A percentile compares a stretch with the other conserved stretches of the same genome.
phyloP scores from a whole-genome alignment of 2,113 vertebrate species.

The Chaetops frenatus region DNA sequence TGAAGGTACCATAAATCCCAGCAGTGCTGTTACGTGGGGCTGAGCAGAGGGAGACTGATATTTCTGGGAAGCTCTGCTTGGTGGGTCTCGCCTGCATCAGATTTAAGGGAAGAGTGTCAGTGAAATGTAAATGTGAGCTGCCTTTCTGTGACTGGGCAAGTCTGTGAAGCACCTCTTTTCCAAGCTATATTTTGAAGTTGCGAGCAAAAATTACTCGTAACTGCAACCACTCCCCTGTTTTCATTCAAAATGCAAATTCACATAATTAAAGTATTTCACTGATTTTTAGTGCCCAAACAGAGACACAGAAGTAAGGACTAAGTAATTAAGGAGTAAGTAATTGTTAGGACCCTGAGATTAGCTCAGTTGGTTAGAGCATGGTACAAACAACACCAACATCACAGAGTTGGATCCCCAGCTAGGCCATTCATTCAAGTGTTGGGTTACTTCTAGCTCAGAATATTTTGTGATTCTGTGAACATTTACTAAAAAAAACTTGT shows the following conservation, averaged over 20 bases:
- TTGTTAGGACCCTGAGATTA: not conserved
- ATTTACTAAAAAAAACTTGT: not conserved
- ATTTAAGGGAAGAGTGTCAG: not conserved
- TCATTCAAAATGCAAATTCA: not conserved
- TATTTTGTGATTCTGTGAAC: not conserved
- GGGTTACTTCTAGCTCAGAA: not conserved
- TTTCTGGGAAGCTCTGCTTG: not conserved
- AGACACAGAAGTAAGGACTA: not conserved
- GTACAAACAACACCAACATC: not conserved
- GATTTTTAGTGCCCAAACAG: not conserved
- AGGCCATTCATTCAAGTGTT: not conserved
- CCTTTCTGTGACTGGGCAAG: not conserved
- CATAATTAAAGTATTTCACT: not conserved
- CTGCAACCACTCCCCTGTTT: not conserved
- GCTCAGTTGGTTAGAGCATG: not conserved
- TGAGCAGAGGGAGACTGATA: not conserved
- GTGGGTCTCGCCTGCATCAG: not conserved
- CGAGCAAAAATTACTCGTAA: not conserved
- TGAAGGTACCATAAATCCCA: not conserved
- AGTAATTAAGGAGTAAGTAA: not conserved
- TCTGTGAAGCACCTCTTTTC: not conserved
- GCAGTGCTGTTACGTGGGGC: not conserved
- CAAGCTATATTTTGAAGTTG: not conserved
- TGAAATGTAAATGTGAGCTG: not conserved
- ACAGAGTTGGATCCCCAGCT: fast-evolving